A percentile compares a stretch with the other conserved stretches of the same genome.
Conservation (phyloP, 2,888 invertebrate species). For the Tiphia femorata region DNA sequence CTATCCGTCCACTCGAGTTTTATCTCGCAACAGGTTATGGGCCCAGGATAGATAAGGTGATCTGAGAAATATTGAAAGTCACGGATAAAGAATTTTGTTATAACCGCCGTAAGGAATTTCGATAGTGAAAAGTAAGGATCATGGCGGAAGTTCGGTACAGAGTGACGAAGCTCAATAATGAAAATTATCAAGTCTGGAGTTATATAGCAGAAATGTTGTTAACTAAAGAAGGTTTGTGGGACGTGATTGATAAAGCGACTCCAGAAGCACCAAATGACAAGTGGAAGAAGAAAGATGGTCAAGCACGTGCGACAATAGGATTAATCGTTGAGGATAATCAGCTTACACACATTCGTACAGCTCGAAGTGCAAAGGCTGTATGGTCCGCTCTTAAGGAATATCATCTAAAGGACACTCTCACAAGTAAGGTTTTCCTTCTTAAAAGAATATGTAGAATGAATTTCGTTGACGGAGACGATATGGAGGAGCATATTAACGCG, state of each 20-base stretch:
- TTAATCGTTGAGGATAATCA: conserved; percentile 28
- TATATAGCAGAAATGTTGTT: conserved; percentile 31
- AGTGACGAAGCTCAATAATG: conserved; percentile 31
- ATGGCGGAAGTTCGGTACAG: too few species aligned
- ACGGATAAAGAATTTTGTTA: too few species aligned
- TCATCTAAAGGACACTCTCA: conserved; percentile 31
- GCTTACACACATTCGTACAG: conserved; percentile 29
- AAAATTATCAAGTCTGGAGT: conserved; percentile 31
- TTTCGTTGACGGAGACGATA: conserved; percentile 14
- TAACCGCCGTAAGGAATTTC: too few species aligned
- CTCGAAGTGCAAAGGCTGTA: conserved; percentile 28
- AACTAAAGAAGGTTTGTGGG: conserved; percentile 33
- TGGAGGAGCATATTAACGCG: too few species aligned
- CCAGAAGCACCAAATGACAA: conserved; percentile 13
- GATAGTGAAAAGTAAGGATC: too few species aligned
- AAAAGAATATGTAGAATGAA: neutral
- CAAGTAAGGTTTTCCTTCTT: conserved; percentile 21
- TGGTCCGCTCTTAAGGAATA: conserved; percentile 28
- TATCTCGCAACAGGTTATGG: too few species aligned
- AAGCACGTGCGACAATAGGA: conserved; percentile 32
- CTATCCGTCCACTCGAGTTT: too few species aligned
- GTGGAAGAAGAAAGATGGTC: conserved; percentile 31
- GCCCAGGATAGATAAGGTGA: too few species aligned
- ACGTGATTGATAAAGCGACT: conserved; percentile 10
- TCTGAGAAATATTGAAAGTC: too few species aligned